Evolutionary conservation across 2,797 vertebrate genomes (phyloP).

Genomic region (Threskiornis aethiopicus): DNA sequence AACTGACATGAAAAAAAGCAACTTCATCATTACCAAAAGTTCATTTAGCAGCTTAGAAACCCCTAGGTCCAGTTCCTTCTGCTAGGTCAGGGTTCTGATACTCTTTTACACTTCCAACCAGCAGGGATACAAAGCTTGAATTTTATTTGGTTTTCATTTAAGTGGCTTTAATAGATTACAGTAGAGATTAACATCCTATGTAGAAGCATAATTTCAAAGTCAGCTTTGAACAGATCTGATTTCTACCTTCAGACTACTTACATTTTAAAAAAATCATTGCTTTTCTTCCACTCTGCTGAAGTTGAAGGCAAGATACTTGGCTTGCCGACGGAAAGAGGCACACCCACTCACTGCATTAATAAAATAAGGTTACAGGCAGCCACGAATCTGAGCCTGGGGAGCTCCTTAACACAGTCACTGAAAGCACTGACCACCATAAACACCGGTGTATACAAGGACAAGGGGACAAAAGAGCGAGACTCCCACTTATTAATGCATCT

Average conservation of each 20-base stretch:
- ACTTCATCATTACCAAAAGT: background rate
- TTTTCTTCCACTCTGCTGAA: background rate
- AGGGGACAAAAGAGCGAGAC: conserved; percentile 10
- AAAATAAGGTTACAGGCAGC: background rate
- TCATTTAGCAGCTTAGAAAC: background rate
- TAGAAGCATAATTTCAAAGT: background rate
- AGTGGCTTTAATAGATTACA: background rate
- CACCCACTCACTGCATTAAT: background rate
- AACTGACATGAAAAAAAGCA: background rate
- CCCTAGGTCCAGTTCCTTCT: background rate
- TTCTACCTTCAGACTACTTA: background rate
- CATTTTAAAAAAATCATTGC: background rate
- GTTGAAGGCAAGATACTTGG: background rate
- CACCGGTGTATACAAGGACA: background rate
- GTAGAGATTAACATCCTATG: background rate
- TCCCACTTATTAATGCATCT: background rate
- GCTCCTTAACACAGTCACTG: background rate
- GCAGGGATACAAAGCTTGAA: background rate
- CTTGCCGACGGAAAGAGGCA: background rate
- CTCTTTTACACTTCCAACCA: background rate
- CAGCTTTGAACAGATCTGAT: background rate
- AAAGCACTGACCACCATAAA: conserved; percentile 11
- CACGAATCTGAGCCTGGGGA: background rate
- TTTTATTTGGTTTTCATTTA: background rate
- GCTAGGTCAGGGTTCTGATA: background rate